phyloP scores from a whole-genome alignment of 2,888 invertebrate species.

The Torymus texanus region DNA sequence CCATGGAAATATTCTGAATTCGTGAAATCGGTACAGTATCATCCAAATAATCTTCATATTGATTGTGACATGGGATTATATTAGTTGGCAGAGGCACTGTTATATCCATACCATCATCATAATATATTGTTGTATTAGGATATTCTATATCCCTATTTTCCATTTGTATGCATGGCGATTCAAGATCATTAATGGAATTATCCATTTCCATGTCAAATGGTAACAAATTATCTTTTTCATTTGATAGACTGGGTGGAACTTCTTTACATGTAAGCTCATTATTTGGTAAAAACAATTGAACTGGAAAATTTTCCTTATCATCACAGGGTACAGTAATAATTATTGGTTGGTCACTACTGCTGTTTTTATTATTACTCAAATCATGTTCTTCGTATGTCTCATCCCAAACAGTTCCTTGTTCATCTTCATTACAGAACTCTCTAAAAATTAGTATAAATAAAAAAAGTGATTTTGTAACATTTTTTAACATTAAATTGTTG shows the following conservation, averaged over 20 bases:
- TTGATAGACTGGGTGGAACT: background rate
- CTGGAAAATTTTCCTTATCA: conserved; percentile 57
- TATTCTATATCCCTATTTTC: conserved; percentile 14
- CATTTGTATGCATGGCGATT: background rate
- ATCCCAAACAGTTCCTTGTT: conserved; percentile 70
- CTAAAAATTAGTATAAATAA: conserved; percentile 57
- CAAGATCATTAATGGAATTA: conserved; percentile 8
- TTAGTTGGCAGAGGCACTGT: conserved; percentile 37
- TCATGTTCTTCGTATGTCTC: conserved; percentile 70
- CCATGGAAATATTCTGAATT: conserved; percentile 54
- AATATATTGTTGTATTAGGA: conserved; percentile 48
- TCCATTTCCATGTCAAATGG: conserved; percentile 48
- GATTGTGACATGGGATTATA: conserved; percentile 25
- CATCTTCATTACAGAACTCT: conserved; percentile 69
- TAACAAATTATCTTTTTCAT: conserved; percentile 15
- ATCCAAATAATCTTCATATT: background rate
- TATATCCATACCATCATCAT: conserved; percentile 55
- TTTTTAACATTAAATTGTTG: background rate
- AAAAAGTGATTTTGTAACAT: conserved; percentile 15
- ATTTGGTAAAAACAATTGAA: conserved; percentile 50
- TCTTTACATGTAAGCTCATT: conserved; percentile 49
- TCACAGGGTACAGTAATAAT: conserved; percentile 52
- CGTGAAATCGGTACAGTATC: conserved; percentile 30
- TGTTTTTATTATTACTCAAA: conserved; percentile 60
- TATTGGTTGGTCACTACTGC: conserved; percentile 44